phyloP scores from a whole-genome alignment of 2,888 invertebrate species.

The Tigriopus californicus region DNA sequence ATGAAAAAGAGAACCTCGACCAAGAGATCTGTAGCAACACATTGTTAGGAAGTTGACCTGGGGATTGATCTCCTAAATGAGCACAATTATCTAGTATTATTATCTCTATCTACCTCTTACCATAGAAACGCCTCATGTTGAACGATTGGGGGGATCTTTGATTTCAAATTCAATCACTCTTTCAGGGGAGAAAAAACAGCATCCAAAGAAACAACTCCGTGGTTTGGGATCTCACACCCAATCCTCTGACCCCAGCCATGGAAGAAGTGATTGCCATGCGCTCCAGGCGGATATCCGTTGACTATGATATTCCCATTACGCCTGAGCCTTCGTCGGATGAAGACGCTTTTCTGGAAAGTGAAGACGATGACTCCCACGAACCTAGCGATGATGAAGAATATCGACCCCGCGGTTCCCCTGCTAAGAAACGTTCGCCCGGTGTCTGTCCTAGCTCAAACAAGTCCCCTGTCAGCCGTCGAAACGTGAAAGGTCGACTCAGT shows the following conservation, averaged over 20 bases:
- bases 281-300: conserved; percentile 3
- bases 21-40: too few relatives aligned
- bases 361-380: background rate
- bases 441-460: too few relatives aligned
- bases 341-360: background rate
- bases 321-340: conserved; percentile 8
- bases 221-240: background rate
- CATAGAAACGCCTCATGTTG: too few relatives aligned
- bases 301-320: conserved; percentile 8
- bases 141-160: too few relatives aligned
- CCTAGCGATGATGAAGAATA: background rate
- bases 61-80: too few relatives aligned
- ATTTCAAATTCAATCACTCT: background rate
- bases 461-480: background rate
- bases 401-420: background rate
- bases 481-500: background rate
- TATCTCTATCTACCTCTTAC: too few relatives aligned
- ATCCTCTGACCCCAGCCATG: conserved; percentile 17
- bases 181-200: conserved; percentile 5
- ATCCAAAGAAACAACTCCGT: background rate
- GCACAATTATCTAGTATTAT: too few relatives aligned
- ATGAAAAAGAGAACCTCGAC: too few relatives aligned
- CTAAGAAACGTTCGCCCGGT: background rate
- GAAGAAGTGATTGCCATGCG: conserved; percentile 16
- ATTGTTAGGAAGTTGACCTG: too few relatives aligned